Evolutionary conservation across 2,113 vertebrate species (phyloP), one percentile per base, ranked within the genome.

Genomic region (Archilochus colubris): DNA sequence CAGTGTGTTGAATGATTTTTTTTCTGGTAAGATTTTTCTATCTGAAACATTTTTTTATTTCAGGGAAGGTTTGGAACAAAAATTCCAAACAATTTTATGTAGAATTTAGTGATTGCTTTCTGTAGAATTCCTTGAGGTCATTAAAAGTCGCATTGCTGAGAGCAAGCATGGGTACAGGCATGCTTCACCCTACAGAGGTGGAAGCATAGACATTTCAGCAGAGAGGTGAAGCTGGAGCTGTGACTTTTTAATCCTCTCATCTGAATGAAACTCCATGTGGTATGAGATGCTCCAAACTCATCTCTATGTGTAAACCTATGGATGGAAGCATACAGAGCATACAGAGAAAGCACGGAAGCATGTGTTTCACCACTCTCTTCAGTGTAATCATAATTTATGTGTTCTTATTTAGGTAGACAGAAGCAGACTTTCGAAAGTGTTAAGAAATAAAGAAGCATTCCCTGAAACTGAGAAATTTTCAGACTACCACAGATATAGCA

Each of bases 401-500:
- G 14, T 75, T 69, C 24, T 62, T 85, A 68, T 88, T 88, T 66
- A 58, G 46, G 36, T 22, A 73, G 70, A 72, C 30, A 84, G 43
- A 87, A 91, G 72, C 6, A 63, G 59, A 63, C 40, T 91, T 75
- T 70, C n/a, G n/a, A 31, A 87, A 28, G 27, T 40, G 19, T 91
- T 84, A 58, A 64, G 61, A 86, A 94, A 92, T 73, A 94, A 89
- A 87, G 28, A 46, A 92, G 87, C 20, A 91, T 61, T 62, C 30
- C 9, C 44, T 31, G 24, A 77, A 94, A 86, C 9, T 14, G 66
- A 69, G 69, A 92, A 72, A 82, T 64, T 75, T 64, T 44, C 66
- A 61, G 54, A 20, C 25, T 77, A 4, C 58, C 50, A 66, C 20
- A 57, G 30, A 50, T 54, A 79, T 0, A 79, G 12, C 8, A 24